phyloP scores from a whole-genome alignment of 1,140 invertebrate genomes.

The Microplitis mediator region DNA sequence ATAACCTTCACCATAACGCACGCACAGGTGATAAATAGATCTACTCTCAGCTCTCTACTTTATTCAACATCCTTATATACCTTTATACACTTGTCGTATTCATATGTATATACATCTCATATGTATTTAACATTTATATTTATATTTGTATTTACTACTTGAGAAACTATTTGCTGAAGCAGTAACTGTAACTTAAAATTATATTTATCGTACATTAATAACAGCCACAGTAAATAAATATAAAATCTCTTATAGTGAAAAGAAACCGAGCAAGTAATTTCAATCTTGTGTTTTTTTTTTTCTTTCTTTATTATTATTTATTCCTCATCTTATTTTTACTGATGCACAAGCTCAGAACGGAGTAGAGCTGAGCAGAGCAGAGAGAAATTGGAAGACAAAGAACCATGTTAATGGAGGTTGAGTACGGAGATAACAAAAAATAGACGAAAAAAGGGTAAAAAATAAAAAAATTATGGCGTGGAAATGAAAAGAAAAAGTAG shows the following conservation, averaged over 20 bases:
- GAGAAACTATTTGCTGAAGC: too few species aligned
- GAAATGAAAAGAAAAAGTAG: slow-evolving; percentile 6
- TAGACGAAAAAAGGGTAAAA: background rate
- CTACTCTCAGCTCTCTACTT: too few species aligned
- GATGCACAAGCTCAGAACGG: background rate
- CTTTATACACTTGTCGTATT: too few species aligned
- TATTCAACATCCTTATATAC: too few species aligned
- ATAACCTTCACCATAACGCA: too few species aligned
- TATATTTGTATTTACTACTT: too few species aligned
- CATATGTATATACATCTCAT: too few species aligned
- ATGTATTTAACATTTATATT: too few species aligned
- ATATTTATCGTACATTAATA: background rate
- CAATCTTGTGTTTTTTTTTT: background rate
- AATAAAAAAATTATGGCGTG: slow-evolving; percentile 10
- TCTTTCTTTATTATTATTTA: background rate
- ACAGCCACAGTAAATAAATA: background rate
- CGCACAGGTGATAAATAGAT: too few species aligned
- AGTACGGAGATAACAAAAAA: background rate
- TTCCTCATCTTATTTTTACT: background rate
- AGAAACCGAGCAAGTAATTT: background rate
- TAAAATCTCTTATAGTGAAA: background rate
- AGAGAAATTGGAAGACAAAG: slow-evolving; percentile 16
- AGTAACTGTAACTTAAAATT: too few species aligned
- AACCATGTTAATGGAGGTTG: slow-evolving; percentile 14
- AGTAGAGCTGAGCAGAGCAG: background rate